phyloP scores from a whole-genome alignment of 2,113 vertebrate species.

The Poeciliopsis retropinna region DNA sequence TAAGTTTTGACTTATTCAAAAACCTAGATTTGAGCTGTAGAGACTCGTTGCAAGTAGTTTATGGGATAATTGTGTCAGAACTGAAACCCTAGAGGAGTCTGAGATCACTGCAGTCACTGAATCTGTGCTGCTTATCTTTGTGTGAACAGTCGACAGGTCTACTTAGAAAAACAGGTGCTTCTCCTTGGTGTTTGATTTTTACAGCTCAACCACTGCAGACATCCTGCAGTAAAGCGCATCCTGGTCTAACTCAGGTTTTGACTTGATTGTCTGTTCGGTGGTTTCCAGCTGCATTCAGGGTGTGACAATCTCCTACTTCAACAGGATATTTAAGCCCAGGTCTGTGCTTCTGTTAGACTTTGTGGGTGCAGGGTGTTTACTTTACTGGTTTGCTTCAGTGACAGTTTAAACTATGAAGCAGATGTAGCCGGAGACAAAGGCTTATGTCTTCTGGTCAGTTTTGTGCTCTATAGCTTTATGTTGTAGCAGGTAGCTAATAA shows the following conservation, averaged over 20 bases:
- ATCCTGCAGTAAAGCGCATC: background rate
- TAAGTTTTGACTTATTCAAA: background rate
- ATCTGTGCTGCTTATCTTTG: background rate
- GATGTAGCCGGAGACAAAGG: background rate
- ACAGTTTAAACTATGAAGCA: constrained; percentile 1
- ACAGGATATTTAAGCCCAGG: constrained; percentile 47
- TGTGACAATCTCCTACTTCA: constrained; percentile 51
- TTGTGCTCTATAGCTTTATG: background rate
- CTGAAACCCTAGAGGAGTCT: background rate
- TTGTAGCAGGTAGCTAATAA: background rate
- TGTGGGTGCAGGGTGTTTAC: constrained; percentile 28
- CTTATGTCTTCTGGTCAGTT: background rate
- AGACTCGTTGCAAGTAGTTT: background rate
- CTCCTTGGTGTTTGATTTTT: background rate
- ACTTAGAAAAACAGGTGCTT: background rate
- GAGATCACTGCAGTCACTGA: background rate
- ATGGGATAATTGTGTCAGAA: background rate
- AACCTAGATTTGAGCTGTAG: no score
- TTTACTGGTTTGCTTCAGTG: constrained; percentile 5
- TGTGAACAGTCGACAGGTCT: background rate
- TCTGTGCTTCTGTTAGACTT: constrained; percentile 12
- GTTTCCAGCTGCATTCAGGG: constrained; percentile 38
- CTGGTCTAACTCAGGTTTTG: background rate
- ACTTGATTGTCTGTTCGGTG: constrained; percentile 8
- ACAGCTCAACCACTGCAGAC: background rate